Base-by-base conservation (phyloP, 2,113 vertebrate genomes). In the Oxyura jamaicensis region DNA sequence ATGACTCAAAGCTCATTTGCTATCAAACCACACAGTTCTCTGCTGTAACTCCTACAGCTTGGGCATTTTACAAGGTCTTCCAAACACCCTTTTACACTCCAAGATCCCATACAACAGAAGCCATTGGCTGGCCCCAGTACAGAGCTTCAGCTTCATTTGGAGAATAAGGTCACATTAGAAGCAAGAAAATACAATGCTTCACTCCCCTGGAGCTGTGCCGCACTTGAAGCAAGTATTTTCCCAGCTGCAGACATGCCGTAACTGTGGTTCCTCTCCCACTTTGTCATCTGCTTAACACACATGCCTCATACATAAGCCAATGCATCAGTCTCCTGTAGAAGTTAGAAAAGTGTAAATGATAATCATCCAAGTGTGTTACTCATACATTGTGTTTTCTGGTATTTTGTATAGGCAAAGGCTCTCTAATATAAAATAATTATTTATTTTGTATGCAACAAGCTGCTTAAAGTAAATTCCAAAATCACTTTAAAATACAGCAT, bases 131-230 rank as follows among this genome's bases (percentile, higher is more conserved):
- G 8, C 12, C 14, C n/a, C 19, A 71, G 28, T 10, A 63, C 29
- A 3, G 3, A 88, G 14, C 31, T 62, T 74, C 65, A 74, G 55
- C 44, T 86, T 82, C 31, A 44, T 7, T 10, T 55, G 56, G 16
- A 69, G 23, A 84, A 55, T 11, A 86, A 80, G n/a, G 41, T n/a
- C 81, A 86, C 14, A 78, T 11, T 36, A 87, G 59, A 89, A 72
- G 33, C 29, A 88, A 36, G 41, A 18, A 67, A 63, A 11, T 16
- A 11, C 14, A 91, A 79, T 4, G 25, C 12, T 71, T 59, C n/a
- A n/a, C 33, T 86, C 28, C 25, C 62, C 50, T 74, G 50, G 48
- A 91, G 23, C 8, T 73, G 35, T 88, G 55, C 23, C 0, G 2
- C 10, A 46, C 22, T 31, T 26, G 13, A 16, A 84, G 39, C 6